Base-by-base conservation (phyloP, 1,140 invertebrate species). In the Pentalonia nigronervosa region DNA sequence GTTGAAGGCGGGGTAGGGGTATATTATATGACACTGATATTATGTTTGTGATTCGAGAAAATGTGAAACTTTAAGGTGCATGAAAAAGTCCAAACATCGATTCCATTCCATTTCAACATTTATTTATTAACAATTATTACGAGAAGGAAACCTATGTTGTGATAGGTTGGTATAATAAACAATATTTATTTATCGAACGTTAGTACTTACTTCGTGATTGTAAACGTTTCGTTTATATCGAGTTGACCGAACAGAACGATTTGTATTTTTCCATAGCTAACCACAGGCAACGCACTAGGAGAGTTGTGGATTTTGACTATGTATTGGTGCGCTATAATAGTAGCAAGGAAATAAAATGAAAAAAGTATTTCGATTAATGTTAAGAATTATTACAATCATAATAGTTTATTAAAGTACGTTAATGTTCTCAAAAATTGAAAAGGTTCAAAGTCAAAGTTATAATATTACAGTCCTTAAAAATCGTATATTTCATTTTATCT, bases 181-280 rank as follows among this genome's bases (percentile, higher is more conserved):
- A 76, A 76, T n/a, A n/a, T n/a, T n/a, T 76, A 34, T 76, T 76
- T 76, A 41, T 30, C 9, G 23, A 9, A 25, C 87, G 48, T 34
- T 36, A 7, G 14, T 90, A 94, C 96, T 96, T 96, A 98, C 97
- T 96, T 97, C 9, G 98, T 98, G 95, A 99, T 97, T 8, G 97
- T 96, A 95, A 99, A 98, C 36, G 98, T 98, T 95, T 99, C 98
- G 94, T 99, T 99, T 30, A 98, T 96, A 11, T 97, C 96, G 6
- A 97, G 96, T 91, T 97, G 97, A n/a, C 97, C 97, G 53, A 98
- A 96, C 3, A 99, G 95, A 0, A 97, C 97, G 7, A 98, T 96
- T 94, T 98, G 97, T 11, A 99, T 96, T 94, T 97, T 97, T 1
- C 98, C 98, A 95, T 97, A 98, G 95, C 96, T 98, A 56, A 96